Conservation (phyloP, 2,888 invertebrate species). For the Eumacrocentrus americanus region DNA sequence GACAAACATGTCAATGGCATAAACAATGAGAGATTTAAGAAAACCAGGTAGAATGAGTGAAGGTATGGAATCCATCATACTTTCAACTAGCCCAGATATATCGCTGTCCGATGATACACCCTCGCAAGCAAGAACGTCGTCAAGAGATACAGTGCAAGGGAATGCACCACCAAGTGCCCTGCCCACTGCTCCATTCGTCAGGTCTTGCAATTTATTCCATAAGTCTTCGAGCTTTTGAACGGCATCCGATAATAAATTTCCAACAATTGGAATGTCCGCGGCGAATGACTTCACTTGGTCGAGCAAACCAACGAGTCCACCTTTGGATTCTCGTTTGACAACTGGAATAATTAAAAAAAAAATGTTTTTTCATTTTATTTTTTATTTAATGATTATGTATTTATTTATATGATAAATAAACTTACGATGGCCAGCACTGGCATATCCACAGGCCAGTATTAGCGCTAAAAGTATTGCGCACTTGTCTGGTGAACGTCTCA, state of each 20-base stretch:
- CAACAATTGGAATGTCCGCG: constrained; percentile 28
- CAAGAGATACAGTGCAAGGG: constrained; percentile 36
- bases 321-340: constrained; percentile 16
- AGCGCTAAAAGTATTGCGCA: constrained; percentile 25
- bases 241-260: neutral
- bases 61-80: constrained; percentile 29
- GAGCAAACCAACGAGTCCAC: constrained; percentile 4
- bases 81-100: constrained; percentile 20
- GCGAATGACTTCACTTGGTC: neutral
- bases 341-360: constrained; percentile 27
- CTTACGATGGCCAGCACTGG: constrained; percentile 30
- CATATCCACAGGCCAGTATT: constrained; percentile 23
- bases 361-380: neutral
- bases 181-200: constrained; percentile 35
- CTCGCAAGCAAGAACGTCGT: constrained; percentile 26
- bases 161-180: constrained; percentile 37
- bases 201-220: constrained; percentile 18
- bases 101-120: constrained; percentile 36
- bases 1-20: neutral
- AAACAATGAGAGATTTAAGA: constrained; percentile 4
- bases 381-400: neutral
- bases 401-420: neutral
- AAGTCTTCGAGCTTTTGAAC: constrained; percentile 20
- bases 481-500: constrained; percentile 27
- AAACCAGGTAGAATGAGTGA: constrained; percentile 30